Percentiles rank a stretch among this genome's conserved stretches.
phyloP scores from a whole-genome alignment of 1,140 invertebrate species.

The Brachionus manjavacas region DNA sequence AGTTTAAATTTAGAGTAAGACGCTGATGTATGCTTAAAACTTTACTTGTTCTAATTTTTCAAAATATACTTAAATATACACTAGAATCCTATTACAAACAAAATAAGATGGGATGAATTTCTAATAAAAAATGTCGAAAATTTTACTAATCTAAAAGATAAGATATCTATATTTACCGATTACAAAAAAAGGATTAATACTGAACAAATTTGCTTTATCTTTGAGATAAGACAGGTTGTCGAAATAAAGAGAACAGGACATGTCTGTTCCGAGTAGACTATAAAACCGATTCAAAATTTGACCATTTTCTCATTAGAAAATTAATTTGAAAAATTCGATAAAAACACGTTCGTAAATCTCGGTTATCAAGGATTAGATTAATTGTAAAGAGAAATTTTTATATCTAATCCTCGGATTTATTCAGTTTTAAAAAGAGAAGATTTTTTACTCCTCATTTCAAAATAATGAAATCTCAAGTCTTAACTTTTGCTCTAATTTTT shows the following conservation, averaged over 20 bases:
- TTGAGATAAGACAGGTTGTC: not conserved
- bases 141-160: not conserved
- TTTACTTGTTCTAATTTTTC: not conserved
- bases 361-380: not conserved
- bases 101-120: not conserved
- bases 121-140: not conserved
- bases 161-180: not conserved
- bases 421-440: not conserved
- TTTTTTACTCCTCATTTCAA: not conserved
- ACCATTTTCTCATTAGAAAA: not conserved
- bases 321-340: not conserved
- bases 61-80: not conserved
- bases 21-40: not conserved
- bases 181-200: not conserved
- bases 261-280: not conserved
- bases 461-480: slow-evolving; percentile 12
- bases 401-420: not conserved
- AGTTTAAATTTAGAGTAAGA: not conserved
- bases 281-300: not conserved
- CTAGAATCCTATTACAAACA: not conserved
- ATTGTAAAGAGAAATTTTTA: not conserved
- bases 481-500: not conserved
- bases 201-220: not conserved
- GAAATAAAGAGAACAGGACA: not conserved
- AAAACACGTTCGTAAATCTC: not conserved